Evolutionary conservation across 2,113 vertebrate genomes (phyloP).

Genomic region (Pedetes capensis): DNA sequence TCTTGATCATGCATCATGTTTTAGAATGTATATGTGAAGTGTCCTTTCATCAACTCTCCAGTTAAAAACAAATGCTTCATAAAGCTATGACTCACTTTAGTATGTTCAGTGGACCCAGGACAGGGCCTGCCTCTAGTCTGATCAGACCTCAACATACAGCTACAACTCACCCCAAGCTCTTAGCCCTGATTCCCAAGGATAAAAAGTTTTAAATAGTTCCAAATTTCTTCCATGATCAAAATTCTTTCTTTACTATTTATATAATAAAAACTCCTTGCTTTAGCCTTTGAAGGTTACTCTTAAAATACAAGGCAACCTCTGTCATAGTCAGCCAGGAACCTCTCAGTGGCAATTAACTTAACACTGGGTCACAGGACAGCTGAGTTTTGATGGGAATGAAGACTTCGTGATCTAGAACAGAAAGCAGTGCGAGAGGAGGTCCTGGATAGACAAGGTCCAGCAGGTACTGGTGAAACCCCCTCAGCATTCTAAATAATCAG

Average conservation of each 20-base stretch:
- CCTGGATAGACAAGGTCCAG: background rate
- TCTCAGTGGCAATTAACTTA: constrained; percentile 8
- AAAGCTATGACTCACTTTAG: background rate
- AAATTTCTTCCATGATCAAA: constrained; percentile 13
- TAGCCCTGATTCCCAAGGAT: background rate
- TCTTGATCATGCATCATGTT: background rate
- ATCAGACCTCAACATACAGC: background rate
- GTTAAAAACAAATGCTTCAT: background rate
- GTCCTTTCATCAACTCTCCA: background rate
- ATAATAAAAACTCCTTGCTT: constrained; percentile 21
- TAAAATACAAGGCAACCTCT: constrained; percentile 23
- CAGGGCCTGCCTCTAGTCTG: background rate
- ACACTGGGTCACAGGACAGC: background rate
- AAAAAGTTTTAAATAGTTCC: background rate
- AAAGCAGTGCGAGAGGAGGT: background rate
- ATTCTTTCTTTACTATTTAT: constrained; percentile 7
- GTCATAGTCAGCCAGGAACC: background rate
- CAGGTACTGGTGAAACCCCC: background rate
- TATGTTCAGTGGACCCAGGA: background rate
- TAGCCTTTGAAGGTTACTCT: constrained; percentile 23
- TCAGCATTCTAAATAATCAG: background rate
- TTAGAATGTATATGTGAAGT: background rate
- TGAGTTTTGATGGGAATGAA: constrained; percentile 12
- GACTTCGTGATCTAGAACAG: background rate
- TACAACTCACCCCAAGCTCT: background rate